These are phyloP conservation scores for Catotricha subobsoleta DNA, from an alignment of 2,888 invertebrate species.

Conservation along the genomic window DNA sequence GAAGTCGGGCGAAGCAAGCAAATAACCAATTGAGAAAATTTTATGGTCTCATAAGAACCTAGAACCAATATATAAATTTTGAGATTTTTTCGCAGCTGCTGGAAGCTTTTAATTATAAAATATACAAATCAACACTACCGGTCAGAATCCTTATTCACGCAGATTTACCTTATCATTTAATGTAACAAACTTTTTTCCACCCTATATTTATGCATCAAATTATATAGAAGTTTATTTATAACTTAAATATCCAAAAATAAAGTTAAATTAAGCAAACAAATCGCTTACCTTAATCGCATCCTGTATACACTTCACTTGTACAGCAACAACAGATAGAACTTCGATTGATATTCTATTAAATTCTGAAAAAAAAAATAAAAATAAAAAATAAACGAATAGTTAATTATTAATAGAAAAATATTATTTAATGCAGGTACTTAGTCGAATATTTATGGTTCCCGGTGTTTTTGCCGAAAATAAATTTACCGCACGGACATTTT, in stretches of 20 bases:
- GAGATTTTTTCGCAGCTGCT: too few relatives aligned
- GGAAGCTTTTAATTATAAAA: too few relatives aligned
- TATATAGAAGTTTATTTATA: not conserved
- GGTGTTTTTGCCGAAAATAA: too few relatives aligned
- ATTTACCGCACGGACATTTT: too few relatives aligned
- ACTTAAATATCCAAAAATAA: not conserved
- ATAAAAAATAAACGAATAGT: not conserved
- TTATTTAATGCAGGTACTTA: not conserved
- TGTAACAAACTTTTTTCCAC: conserved; percentile 2
- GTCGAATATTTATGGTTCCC: too few relatives aligned
- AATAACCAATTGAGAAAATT: not conserved
- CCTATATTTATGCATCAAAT: not conserved
- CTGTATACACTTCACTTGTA: conserved; percentile 73
- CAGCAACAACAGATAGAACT: conserved; percentile 89
- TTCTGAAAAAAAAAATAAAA: conserved; percentile 24
- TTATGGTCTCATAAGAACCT: too few relatives aligned
- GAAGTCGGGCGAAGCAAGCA: not conserved
- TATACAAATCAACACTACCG: too few relatives aligned
- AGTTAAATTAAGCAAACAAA: not conserved
- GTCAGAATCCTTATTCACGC: too few relatives aligned
- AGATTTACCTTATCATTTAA: conserved; percentile 5
- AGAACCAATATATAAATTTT: too few relatives aligned
- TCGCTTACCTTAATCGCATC: conserved; percentile 62
- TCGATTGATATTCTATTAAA: conserved; percentile 95
- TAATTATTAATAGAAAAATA: not conserved